Evolutionary conservation across 2,113 vertebrate species (phyloP).

Genomic region (Callipepla squamata): DNA sequence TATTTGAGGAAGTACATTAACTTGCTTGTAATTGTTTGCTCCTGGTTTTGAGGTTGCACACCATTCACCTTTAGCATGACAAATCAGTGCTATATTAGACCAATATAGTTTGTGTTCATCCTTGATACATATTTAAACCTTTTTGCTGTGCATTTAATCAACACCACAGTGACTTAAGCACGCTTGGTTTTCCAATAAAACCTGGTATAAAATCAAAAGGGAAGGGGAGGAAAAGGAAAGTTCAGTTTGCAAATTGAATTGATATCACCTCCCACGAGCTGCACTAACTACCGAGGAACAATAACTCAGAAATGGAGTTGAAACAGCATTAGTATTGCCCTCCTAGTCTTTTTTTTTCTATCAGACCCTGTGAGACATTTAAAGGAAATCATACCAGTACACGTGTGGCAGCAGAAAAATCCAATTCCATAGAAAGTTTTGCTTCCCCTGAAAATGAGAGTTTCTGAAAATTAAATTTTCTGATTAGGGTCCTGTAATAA

Average conservation of each 20-base stretch:
- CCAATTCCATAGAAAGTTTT: not conserved
- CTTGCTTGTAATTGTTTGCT: not conserved
- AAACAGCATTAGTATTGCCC: not conserved
- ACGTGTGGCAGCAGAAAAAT: not conserved
- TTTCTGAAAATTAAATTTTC: not conserved
- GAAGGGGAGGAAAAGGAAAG: not conserved
- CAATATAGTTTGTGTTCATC: not conserved
- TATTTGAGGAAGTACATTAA: not conserved
- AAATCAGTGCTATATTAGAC: accelerated
- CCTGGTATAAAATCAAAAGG: not conserved
- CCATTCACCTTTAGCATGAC: not conserved
- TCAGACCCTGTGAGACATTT: not conserved
- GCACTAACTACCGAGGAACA: not conserved
- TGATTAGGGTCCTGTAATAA: no score
- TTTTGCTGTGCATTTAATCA: not conserved
- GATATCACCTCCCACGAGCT: not conserved
- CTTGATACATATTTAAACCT: not conserved
- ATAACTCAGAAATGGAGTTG: not conserved
- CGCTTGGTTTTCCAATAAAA: not conserved
- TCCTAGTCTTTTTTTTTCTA: not conserved
- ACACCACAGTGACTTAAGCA: not conserved
- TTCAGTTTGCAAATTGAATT: not conserved
- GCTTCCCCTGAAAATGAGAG: not conserved
- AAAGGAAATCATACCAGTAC: not conserved
- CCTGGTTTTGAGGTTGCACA: not conserved